phyloP scores from a whole-genome alignment of 2,888 invertebrate genomes.

The Polietes domitor region DNA sequence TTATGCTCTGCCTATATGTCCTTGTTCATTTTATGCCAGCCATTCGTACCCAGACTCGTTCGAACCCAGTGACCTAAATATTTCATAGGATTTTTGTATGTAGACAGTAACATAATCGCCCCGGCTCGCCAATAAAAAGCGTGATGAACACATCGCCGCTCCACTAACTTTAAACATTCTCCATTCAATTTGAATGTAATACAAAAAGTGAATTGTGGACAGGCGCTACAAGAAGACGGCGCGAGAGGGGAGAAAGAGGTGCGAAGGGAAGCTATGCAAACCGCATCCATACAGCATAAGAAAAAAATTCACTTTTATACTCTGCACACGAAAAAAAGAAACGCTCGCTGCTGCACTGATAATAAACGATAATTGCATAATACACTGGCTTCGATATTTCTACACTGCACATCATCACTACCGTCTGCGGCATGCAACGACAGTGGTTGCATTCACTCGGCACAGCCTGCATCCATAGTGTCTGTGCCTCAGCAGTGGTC shows the following conservation, averaged over 20 bases:
- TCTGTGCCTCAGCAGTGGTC: too few species aligned
- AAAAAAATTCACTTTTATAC: constrained; percentile 4
- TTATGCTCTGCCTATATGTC: not conserved
- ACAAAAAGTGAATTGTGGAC: not conserved
- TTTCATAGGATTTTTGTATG: constrained; percentile 21
- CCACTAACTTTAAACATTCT: constrained; percentile 7
- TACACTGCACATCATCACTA: not conserved
- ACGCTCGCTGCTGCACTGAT: constrained; percentile 7
- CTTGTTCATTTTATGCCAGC: not conserved
- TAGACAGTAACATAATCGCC: not conserved
- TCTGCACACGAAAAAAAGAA: constrained; percentile 1
- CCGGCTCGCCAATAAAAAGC: not conserved
- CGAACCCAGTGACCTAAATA: constrained; percentile 23
- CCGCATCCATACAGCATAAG: not conserved
- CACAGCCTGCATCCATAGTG: not conserved
- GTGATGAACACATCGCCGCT: not conserved
- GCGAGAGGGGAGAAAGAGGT: not conserved
- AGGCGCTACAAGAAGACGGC: too few species aligned
- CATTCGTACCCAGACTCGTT: not conserved
- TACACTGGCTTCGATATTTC: constrained; percentile 12
- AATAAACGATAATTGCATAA: constrained; percentile 39
- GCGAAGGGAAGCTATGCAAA: not conserved
- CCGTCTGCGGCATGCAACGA: not conserved
- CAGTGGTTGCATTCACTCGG: not conserved
- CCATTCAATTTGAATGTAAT: not conserved